Conservation (phyloP, 2,888 invertebrate species). For the Apamea epomidion region DNA sequence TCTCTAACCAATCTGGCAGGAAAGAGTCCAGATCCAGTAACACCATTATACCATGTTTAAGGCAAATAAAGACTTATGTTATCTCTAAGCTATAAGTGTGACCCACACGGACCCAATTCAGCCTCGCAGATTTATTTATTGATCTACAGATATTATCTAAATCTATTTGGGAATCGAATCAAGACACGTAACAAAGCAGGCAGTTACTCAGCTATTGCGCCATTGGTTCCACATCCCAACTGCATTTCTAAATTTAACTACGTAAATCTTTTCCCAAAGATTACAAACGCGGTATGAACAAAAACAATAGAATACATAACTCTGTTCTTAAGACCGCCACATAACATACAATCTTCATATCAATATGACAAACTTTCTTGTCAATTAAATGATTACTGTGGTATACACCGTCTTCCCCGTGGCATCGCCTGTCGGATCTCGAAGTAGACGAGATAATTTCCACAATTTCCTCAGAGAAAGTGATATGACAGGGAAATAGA, state of each 20-base stretch:
- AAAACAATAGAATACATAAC: slow-evolving; percentile 39
- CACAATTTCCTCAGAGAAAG: slow-evolving; percentile 73
- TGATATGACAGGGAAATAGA: slow-evolving; percentile 66
- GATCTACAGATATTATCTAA: too few species aligned
- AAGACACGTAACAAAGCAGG: not conserved
- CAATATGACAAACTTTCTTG: slow-evolving; percentile 60
- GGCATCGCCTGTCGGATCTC: slow-evolving; percentile 51
- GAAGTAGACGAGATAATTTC: slow-evolving; percentile 69
- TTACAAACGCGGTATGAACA: not conserved
- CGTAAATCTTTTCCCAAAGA: not conserved
- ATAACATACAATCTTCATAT: slow-evolving; percentile 54
- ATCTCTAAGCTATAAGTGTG: too few species aligned
- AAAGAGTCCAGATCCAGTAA: too few species aligned
- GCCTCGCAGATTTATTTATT: too few species aligned
- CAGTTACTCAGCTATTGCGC: not conserved
- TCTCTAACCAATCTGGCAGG: too few species aligned
- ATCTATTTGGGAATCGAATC: not conserved
- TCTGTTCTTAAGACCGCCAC: not conserved
- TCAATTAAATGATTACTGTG: slow-evolving; percentile 62
- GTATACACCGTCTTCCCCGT: slow-evolving; percentile 26
- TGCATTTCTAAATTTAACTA: not conserved
- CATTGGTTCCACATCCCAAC: not conserved
- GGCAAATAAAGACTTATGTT: too few species aligned
- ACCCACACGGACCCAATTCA: too few species aligned
- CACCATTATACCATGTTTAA: too few species aligned